phyloP scores from a whole-genome alignment of 2,797 vertebrate species.

The Carcharodon carcharias region DNA sequence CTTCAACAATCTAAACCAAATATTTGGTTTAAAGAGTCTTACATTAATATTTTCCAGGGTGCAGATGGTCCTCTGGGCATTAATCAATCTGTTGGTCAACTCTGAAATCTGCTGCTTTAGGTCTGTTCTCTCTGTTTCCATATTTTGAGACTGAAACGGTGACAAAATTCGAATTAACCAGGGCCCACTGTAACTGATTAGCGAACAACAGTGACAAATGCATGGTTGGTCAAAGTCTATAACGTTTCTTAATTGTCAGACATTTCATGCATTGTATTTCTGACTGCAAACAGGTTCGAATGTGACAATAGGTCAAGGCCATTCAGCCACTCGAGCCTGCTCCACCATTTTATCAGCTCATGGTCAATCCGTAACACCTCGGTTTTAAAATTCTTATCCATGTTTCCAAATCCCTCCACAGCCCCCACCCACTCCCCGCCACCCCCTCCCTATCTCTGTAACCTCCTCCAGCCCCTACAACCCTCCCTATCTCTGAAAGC shows the following conservation, averaged over 20 bases:
- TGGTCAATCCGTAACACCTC: too few species aligned
- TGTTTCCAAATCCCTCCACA: too few species aligned
- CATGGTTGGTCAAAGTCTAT: not conserved
- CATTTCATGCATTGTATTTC: too few species aligned
- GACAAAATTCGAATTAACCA: not conserved
- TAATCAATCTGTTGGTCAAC: conserved; percentile 42
- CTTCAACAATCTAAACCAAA: not conserved
- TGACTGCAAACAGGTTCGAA: not conserved
- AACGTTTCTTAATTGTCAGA: not conserved
- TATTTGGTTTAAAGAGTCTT: not conserved
- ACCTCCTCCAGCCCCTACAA: too few species aligned
- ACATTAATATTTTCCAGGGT: conserved; percentile 43
- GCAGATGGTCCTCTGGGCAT: conserved; percentile 42
- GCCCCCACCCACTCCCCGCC: too few species aligned
- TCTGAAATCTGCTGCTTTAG: conserved; percentile 45
- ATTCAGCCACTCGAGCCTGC: not conserved
- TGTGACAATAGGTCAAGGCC: too few species aligned
- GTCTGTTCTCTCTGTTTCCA: conserved; percentile 41
- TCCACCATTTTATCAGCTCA: too few species aligned
- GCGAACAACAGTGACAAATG: not conserved
- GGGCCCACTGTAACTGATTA: too few species aligned
- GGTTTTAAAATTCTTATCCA: too few species aligned
- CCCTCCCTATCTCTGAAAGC: too few species aligned
- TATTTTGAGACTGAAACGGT: conserved; percentile 29
- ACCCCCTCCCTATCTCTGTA: too few species aligned